Base-by-base conservation (phyloP, 2,888 invertebrate species). In the Ischnura elegans region DNA sequence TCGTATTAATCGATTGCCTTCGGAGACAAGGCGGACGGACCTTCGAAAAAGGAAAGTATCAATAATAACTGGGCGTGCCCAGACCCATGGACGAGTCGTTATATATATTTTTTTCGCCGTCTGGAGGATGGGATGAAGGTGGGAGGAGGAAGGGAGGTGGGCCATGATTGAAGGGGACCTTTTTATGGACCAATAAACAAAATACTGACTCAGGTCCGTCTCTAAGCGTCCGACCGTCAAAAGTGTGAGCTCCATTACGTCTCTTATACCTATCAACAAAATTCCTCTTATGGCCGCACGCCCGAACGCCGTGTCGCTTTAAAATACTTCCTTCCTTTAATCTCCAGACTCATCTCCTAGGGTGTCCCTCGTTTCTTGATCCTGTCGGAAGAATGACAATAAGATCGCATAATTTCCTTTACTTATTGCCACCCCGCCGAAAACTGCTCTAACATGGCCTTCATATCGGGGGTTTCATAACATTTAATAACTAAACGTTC, bases 141-240 rank as follows among this genome's bases (percentile, higher is more conserved):
- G 36, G 87, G 87, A 21, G 86, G 86, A 86, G 19, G 46, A n/a
- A 42, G 43, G 46, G 86, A 25, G 8, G 87, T 25, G 87, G 36
- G 43, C 61, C 61, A 90, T 90, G 90, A 90, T 90, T 66, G 90
- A 90, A 90, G 90, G 90, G 43, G 90, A 90, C 90, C 45, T 90
- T 76, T 90, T 90, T 90, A 90, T 90, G 90, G 90, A 43, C 90
- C 90, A 90, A 90, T 90, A 90, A 90, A 90, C 90, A 90, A 90
- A 90, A 66, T 61, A 90, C 90, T 90, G 90, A 90, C 61, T 90
- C 90, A 90, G 90, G 90, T 61, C 21, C 42, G 42, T 90, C 90
- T 90, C 21, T 43, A 90, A 90, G 61, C 61, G 90, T 66, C 61
- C 90, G 47, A 90, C 55, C 87, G 87, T 87, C 55, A 55, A 87